A percentile compares a stretch with the other conserved stretches of the same genome.
Evolutionary conservation across 2,888 invertebrate genomes (phyloP).

Genomic region (Belgica antarctica): DNA sequence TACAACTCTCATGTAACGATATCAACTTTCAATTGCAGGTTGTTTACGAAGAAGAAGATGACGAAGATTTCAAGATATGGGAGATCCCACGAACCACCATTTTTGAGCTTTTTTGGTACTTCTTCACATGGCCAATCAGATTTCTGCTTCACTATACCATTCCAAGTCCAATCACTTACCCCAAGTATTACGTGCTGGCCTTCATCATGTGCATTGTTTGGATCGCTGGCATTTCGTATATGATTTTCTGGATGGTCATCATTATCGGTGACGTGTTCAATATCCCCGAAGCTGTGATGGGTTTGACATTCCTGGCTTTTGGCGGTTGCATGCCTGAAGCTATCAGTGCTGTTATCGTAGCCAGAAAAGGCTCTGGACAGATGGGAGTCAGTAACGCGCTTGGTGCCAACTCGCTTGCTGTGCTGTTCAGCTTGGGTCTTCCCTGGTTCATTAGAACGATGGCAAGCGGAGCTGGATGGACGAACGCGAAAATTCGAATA

Average conservation of each 20-base stretch:
- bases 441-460: constrained; percentile 81
- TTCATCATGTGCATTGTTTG: constrained; percentile 84
- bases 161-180: constrained; percentile 65
- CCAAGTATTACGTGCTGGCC: constrained; percentile 68
- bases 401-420: constrained; percentile 82
- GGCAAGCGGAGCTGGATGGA: constrained; percentile 48
- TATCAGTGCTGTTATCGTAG: constrained; percentile 78
- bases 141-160: constrained; percentile 65
- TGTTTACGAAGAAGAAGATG: neutral
- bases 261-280: constrained; percentile 67
- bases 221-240: constrained; percentile 80
- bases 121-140: constrained; percentile 70
- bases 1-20: too few relatives aligned
- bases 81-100: constrained; percentile 44
- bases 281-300: constrained; percentile 87
- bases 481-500: constrained; percentile 61
- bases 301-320: constrained; percentile 84
- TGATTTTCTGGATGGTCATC: constrained; percentile 90
- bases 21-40: too few relatives aligned
- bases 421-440: constrained; percentile 75
- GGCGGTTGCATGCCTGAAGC: constrained; percentile 86
- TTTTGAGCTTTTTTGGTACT: constrained; percentile 59
- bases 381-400: constrained; percentile 85
- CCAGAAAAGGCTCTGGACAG: constrained; percentile 80
- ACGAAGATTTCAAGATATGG: neutral